These are phyloP conservation scores for Ditylenchus weischeri DNA, from an alignment of 2,888 invertebrate species.

Conservation along the genomic window DNA sequence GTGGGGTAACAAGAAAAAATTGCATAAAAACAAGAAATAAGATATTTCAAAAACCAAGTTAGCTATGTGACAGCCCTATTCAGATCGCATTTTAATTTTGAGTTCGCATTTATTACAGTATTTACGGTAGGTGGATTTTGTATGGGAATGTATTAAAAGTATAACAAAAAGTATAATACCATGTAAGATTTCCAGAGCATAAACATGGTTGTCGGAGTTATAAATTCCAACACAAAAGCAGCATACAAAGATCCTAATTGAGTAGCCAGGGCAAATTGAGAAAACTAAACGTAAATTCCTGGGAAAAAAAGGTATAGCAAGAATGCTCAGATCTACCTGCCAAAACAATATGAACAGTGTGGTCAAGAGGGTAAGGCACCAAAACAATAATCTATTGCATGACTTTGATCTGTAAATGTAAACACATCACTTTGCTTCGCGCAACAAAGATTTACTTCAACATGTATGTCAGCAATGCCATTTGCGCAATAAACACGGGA, in stretches of 20 bases:
- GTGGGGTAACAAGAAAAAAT: too few species aligned
- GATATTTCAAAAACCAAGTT: too few species aligned
- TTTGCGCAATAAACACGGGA: constrained; percentile 74
- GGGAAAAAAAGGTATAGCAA: background rate
- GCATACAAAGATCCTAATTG: constrained; percentile 73
- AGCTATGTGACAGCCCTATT: too few species aligned
- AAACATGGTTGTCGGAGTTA: constrained; percentile 58
- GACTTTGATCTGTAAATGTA: constrained; percentile 22
- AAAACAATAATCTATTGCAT: constrained; percentile 32
- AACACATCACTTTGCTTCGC: background rate
- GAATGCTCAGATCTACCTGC: constrained; percentile 60
- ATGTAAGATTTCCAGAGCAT: constrained; percentile 61
- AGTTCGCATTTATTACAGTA: too few species aligned
- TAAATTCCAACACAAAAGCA: constrained; percentile 66
- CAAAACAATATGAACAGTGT: constrained; percentile 63
- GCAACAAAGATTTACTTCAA: constrained; percentile 50
- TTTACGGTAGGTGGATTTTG: too few species aligned
- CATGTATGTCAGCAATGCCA: constrained; percentile 68
- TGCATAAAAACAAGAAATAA: too few species aligned
- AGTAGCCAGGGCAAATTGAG: constrained; percentile 76
- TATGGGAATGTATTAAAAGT: too few species aligned
- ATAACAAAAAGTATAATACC: constrained; percentile 52
- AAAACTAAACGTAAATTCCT: constrained; percentile 70
- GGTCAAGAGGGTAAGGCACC: constrained; percentile 51
- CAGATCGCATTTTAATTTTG: too few species aligned